These are phyloP conservation scores for Dilophus febrilis DNA, from an alignment of 2,888 invertebrate genomes.

Conservation along the genomic window DNA sequence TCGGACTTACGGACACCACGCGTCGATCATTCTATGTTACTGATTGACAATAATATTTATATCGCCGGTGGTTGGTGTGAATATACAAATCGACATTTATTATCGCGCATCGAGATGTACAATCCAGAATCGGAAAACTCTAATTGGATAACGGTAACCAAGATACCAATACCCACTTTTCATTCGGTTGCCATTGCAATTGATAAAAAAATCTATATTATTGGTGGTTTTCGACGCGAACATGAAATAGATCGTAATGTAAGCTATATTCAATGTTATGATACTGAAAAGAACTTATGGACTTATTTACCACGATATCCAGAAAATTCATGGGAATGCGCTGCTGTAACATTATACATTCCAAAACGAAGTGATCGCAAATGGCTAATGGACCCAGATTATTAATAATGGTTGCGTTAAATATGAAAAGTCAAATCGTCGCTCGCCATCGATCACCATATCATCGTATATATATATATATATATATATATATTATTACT, in stretches of 20 bases:
- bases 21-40: conserved; percentile 46
- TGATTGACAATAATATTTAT: conserved; percentile 38
- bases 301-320: conserved; percentile 43
- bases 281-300: conserved; percentile 42
- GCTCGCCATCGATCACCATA: too few relatives aligned
- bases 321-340: conserved; percentile 54
- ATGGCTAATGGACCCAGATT: conserved; percentile 6
- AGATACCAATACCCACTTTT: conserved; percentile 46
- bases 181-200: conserved; percentile 49
- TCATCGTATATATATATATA: too few relatives aligned
- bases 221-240: conserved; percentile 50
- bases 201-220: conserved; percentile 42
- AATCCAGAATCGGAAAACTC: conserved; percentile 33
- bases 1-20: conserved; percentile 39
- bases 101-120: conserved; percentile 46
- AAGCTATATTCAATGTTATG: conserved; percentile 46
- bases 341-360: conserved; percentile 46
- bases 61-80: conserved; percentile 51
- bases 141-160: conserved; percentile 40
- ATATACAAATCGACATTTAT: conserved; percentile 33
- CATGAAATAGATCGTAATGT: conserved; percentile 48
- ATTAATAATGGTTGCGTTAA: too few relatives aligned
- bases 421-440: too few relatives aligned
- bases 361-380: conserved; percentile 31
- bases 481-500: too few relatives aligned